Conservation (phyloP, 2,797 vertebrate species). For the Choloepus didactylus region DNA sequence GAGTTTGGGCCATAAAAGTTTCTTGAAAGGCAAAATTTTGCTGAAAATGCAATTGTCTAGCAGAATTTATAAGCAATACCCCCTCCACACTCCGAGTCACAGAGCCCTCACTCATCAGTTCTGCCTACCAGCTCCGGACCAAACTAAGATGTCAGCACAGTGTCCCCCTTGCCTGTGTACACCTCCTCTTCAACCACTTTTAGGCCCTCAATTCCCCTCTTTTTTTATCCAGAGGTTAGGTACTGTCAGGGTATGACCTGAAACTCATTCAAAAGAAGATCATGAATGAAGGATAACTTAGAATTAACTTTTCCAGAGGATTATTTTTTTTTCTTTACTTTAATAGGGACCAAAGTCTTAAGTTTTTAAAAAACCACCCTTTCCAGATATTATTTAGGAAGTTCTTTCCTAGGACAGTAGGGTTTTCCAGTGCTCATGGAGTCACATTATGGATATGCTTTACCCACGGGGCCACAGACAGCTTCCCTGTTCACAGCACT, state of each 20-base stretch:
- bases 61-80: not conserved
- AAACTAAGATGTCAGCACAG: not conserved
- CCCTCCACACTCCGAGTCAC: not conserved
- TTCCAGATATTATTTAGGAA: not conserved
- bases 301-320: not conserved
- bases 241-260: slow-evolving; percentile 16
- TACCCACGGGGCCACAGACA: too few relatives aligned
- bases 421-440: not conserved
- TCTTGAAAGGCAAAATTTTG: not conserved
- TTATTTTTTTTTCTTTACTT: not conserved
- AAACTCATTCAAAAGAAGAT: slow-evolving; percentile 52
- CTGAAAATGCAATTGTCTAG: not conserved
- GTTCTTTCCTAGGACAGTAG: not conserved
- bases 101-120: not conserved
- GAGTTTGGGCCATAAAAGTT: not conserved
- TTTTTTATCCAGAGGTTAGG: not conserved
- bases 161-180: not conserved
- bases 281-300: not conserved
- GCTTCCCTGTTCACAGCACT: not conserved
- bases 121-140: not conserved
- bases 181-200: not conserved
- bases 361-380: not conserved
- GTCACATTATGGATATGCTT: not conserved
- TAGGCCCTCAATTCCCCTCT: not conserved
- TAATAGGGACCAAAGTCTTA: slow-evolving; percentile 47